A percentile compares a stretch with the other conserved stretches of the same genome.
phyloP scores from a whole-genome alignment of 92 coral and sea anemone species.

The Zoanthus solanderi region DNA sequence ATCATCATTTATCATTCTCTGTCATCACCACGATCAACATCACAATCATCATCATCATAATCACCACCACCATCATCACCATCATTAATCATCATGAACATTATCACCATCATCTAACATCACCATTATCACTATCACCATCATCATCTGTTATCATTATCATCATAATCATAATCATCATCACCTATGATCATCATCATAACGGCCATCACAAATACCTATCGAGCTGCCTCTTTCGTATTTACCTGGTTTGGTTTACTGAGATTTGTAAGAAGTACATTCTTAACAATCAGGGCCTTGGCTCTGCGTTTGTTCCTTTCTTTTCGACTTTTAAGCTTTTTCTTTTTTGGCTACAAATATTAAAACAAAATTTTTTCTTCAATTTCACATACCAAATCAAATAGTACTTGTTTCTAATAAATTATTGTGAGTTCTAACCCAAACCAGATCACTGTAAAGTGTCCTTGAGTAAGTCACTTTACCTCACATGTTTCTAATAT shows the following conservation, averaged over 20 bases:
- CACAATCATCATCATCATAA: too few relatives aligned
- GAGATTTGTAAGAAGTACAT: conserved; percentile 80
- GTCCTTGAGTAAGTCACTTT: too few relatives aligned
- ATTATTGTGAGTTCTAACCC: too few relatives aligned
- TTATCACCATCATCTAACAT: too few relatives aligned
- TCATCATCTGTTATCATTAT: neutral
- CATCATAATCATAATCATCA: neutral
- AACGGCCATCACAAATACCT: neutral
- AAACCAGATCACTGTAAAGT: too few relatives aligned
- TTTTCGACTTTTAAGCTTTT: conserved; percentile 85
- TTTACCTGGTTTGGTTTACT: conserved; percentile 56
- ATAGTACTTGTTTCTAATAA: too few relatives aligned
- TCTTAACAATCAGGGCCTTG: conserved; percentile 83
- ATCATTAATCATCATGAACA: neutral
- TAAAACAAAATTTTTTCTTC: neutral
- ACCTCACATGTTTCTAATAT: too few relatives aligned
- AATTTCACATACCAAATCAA: too few relatives aligned
- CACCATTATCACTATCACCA: neutral
- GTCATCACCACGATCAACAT: neutral
- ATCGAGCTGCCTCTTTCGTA: neutral
- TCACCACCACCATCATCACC: too few relatives aligned
- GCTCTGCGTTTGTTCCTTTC: conserved; percentile 95
- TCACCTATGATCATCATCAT: too few relatives aligned
- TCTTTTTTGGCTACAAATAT: conserved; percentile 68
- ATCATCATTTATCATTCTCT: too few relatives aligned